Evolutionary conservation across 1,140 invertebrate species (phyloP), one percentile per base, ranked within the genome.

Genomic region (Drosophila pruinosa): DNA sequence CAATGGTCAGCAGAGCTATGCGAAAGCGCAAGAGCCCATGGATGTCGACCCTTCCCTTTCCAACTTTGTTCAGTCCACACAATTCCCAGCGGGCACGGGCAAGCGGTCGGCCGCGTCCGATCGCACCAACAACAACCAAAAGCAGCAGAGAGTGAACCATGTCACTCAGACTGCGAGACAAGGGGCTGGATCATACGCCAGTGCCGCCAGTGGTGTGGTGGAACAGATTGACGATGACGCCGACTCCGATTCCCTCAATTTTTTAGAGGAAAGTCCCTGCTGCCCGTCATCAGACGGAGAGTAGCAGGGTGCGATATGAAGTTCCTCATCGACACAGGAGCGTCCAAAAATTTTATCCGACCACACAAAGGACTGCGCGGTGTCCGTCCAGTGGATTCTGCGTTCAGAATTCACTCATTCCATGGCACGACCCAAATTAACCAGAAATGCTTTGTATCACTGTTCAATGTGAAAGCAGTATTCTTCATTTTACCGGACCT

Each of bases 21-120:
- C 19, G 26, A 38, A 26, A 14, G 24, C 38, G 7, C 57, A 15
- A 15, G 65, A 43, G 19, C 57, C 57, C 2, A 69, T 62, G 57
- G 57, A 39, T 14, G 17, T 61, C 26, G 56, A 69, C 15, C 38
- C 56, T 53, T 61, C 38, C 12, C 15, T 59, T 31, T 68, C 45
- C 12, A 61, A 21, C 7, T 12, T 70, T 8, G 0, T 56, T 1
- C 28, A 65, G 21, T 52, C 28, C 28, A 31, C 47, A 8, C 63
- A 48, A 5, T 39, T 22, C 7, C 43, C 43, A 14, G 57, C 26
- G 10, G 41, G 47, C 36, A 10, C 21, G 31, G 57, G 47, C 22
- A 56, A 17, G 15, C 43, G 14, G 17, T n/a, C n/a, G n/a, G n/a
- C 52, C 12, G 4, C 38, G 15, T 64, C 50, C 17, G 50, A 47